A percentile compares a stretch with the other conserved stretches of the same genome.
These are phyloP conservation scores for Pterois miles DNA, from an alignment of 2,797 vertebrate species.

Conservation along the genomic window DNA sequence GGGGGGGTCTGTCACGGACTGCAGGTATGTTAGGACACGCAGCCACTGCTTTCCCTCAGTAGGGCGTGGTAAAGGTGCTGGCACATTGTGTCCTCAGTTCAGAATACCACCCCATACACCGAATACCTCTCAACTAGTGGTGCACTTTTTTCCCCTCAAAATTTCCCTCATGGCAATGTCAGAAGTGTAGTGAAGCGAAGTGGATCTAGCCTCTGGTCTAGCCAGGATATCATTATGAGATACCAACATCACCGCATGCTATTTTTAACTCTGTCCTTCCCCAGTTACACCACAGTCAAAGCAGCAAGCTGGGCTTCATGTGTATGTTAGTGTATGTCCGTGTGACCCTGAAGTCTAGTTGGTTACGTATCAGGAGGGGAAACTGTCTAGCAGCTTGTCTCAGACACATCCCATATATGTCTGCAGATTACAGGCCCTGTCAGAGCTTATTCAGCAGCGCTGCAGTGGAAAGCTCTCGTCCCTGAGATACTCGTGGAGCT, in stretches of 20 bases:
- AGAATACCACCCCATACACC: slow-evolving; percentile 37
- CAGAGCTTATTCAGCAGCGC: slow-evolving; percentile 41
- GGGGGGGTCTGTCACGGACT: slow-evolving; percentile 6
- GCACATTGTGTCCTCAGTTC: slow-evolving; percentile 43
- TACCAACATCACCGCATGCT: slow-evolving; percentile 68
- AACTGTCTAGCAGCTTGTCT: slow-evolving; percentile 58
- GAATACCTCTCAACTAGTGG: slow-evolving; percentile 22
- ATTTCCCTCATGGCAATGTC: slow-evolving; percentile 59
- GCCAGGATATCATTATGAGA: slow-evolving; percentile 77
- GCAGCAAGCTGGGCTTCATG: slow-evolving; percentile 29
- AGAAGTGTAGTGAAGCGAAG: slow-evolving; percentile 53
- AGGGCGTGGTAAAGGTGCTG: slow-evolving; percentile 33
- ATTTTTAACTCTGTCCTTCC: slow-evolving; percentile 74
- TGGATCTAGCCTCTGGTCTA: slow-evolving; percentile 57
- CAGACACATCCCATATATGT: slow-evolving; percentile 57
- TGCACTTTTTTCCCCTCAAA: slow-evolving; percentile 18
- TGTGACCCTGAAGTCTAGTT: slow-evolving; percentile 42
- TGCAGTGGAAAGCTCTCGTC: slow-evolving; percentile 21
- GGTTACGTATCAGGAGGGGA: slow-evolving; percentile 42
- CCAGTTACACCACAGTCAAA: slow-evolving; percentile 54
- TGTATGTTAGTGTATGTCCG: slow-evolving; percentile 24
- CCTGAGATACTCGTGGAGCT: background rate
- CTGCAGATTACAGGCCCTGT: slow-evolving; percentile 71
- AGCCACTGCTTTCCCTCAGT: slow-evolving; percentile 29
- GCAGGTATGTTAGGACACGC: slow-evolving; percentile 44